A percentile compares a stretch with the other conserved stretches of the same genome.
Evolutionary conservation across 2,888 invertebrate species (phyloP).

Genomic region (Copidosoma aretas): DNA sequence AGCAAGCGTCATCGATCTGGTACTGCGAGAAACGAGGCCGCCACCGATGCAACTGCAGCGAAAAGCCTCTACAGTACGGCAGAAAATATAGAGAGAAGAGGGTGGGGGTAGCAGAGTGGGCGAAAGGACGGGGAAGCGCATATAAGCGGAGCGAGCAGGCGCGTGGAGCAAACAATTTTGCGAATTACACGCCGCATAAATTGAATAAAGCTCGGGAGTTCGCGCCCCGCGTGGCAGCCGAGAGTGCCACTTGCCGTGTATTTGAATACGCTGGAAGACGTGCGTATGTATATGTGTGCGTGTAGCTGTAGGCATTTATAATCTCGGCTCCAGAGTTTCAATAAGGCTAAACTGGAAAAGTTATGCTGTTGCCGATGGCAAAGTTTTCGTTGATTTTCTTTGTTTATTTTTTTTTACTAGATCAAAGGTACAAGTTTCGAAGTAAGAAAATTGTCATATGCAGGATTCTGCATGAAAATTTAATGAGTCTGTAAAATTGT

Average conservation of each 20-base stretch:
- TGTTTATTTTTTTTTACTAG: neutral
- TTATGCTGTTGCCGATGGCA: no score
- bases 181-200: constrained; percentile 44
- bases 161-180: constrained; percentile 40
- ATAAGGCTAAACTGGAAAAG: no score
- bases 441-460: no score
- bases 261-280: neutral
- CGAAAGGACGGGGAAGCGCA: no score
- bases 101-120: no score
- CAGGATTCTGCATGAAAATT: no score
- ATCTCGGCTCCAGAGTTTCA: no score
- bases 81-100: no score
- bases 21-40: constrained; percentile 11
- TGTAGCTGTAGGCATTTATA: neutral
- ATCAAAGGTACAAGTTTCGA: no score
- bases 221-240: neutral
- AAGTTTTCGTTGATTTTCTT: neutral
- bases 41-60: neutral
- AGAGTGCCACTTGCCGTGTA: neutral
- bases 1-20: constrained; percentile 3
- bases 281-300: no score
- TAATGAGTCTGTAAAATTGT: no score
- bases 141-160: no score
- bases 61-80: neutral
- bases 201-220: constrained; percentile 42